Evolutionary conservation across 2,113 vertebrate genomes (phyloP).

Genomic region (Larimichthys crocea): DNA sequence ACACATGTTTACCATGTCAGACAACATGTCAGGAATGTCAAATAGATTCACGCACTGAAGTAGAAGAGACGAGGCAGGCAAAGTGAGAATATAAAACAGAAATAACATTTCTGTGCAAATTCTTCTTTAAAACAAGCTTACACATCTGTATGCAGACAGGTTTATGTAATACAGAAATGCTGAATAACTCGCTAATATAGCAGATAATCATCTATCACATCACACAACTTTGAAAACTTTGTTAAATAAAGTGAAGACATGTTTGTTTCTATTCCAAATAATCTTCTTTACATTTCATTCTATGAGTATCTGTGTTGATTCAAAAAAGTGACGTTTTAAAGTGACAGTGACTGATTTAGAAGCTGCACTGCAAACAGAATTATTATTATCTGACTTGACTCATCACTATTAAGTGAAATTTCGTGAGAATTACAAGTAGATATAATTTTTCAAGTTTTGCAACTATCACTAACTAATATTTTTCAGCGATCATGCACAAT

Average conservation of each 20-base stretch:
- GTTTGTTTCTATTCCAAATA: not conserved
- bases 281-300: not conserved
- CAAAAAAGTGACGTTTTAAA: no score
- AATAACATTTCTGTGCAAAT: not conserved
- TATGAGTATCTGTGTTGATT: not conserved
- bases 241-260: not conserved
- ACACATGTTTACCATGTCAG: not conserved
- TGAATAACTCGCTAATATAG: not conserved
- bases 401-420: not conserved
- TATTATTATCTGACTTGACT: not conserved
- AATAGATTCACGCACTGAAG: not conserved
- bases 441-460: no score
- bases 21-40: not conserved
- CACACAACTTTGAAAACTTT: not conserved
- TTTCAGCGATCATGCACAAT: not conserved
- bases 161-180: not conserved
- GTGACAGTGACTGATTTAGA: slow-evolving; percentile 15
- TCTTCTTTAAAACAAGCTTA: not conserved
- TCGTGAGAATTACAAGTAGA: no score
- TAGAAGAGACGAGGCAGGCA: not conserved
- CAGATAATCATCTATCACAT: not conserved
- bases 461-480: not conserved
- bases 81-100: slow-evolving; percentile 1
- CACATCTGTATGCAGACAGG: not conserved
- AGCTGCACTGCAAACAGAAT: slow-evolving; percentile 6